Conservation (phyloP, 2,113 vertebrate species). For the Neolamprologus hecqui region DNA sequence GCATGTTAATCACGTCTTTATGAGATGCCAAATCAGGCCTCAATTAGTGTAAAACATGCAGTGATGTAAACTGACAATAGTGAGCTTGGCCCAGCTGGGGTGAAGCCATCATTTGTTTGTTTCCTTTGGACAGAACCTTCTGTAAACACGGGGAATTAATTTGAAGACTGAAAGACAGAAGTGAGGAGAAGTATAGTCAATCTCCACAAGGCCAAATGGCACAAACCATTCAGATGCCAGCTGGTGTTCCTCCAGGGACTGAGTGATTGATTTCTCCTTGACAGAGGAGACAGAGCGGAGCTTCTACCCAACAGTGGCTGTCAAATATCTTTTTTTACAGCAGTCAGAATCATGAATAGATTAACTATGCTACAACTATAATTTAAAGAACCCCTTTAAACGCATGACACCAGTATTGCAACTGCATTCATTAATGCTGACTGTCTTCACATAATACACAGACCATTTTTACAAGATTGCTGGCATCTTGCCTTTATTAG, state of each 20-base stretch:
- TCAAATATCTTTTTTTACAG: constrained; percentile 1
- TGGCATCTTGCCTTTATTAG: neutral
- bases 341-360: neutral
- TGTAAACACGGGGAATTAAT: constrained; percentile 42
- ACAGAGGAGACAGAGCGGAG: constrained; percentile 34
- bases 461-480: neutral
- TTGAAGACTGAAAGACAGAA: constrained; percentile 43
- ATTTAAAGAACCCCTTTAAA: constrained; percentile 14
- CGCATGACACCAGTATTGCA: neutral
- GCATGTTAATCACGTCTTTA: neutral
- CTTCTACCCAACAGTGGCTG: constrained; percentile 2
- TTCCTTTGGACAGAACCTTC: constrained; percentile 2
- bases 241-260: constrained; percentile 47
- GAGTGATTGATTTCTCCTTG: constrained; percentile 60
- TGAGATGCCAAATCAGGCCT: neutral
- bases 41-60: constrained; percentile 4
- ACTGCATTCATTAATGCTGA: neutral
- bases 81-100: neutral
- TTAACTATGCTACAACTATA: neutral
- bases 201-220: constrained; percentile 36
- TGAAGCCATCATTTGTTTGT: constrained; percentile 2
- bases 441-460: neutral
- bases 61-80: neutral
- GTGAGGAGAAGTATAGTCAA: constrained; percentile 27
- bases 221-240: constrained; percentile 43